A percentile compares a stretch with the other conserved stretches of the same genome.
Evolutionary conservation across 1,140 invertebrate genomes (phyloP).

Genomic region (Radopholus similis): DNA sequence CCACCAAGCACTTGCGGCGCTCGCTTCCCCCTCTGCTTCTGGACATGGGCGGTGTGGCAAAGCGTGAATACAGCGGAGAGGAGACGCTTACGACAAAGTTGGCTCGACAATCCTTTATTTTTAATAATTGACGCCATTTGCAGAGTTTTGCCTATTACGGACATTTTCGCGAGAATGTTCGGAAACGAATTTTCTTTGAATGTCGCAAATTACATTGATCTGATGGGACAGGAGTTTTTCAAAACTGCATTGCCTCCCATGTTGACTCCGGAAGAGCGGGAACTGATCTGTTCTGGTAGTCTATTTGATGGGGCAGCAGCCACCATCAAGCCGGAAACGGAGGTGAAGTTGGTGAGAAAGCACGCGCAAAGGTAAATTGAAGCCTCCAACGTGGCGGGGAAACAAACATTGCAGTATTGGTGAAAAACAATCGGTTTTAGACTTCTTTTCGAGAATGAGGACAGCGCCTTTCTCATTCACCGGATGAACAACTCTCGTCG

Average conservation of each 20-base stretch:
- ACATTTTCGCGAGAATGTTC: slow-evolving; percentile 26
- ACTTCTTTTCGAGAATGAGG: slow-evolving; percentile 29
- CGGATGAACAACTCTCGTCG: slow-evolving; percentile 30
- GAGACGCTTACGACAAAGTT: slow-evolving; percentile 24
- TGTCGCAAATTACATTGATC: slow-evolving; percentile 27
- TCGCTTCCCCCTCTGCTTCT: slow-evolving; percentile 25
- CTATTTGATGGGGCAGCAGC: not conserved
- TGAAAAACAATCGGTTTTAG: slow-evolving; percentile 35
- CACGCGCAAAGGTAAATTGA: slow-evolving; percentile 33
- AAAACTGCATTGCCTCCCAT: slow-evolving; percentile 32
- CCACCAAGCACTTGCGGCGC: slow-evolving; percentile 8
- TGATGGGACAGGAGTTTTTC: slow-evolving; percentile 30
- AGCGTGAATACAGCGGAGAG: slow-evolving; percentile 24
- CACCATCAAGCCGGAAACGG: not conserved
- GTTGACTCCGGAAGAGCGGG: slow-evolving; percentile 12
- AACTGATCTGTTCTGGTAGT: not conserved
- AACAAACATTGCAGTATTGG: not conserved
- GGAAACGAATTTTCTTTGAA: slow-evolving; percentile 9
- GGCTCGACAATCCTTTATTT: not conserved
- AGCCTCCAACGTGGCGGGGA: not conserved
- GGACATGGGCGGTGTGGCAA: slow-evolving; percentile 25
- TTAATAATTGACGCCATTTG: not conserved
- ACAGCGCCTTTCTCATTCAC: slow-evolving; percentile 35
- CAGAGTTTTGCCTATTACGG: slow-evolving; percentile 20
- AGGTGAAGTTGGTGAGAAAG: slow-evolving; percentile 37